Evolutionary conservation across 2,797 vertebrate species (phyloP).

Genomic region (Perdix hodgsoniae): DNA sequence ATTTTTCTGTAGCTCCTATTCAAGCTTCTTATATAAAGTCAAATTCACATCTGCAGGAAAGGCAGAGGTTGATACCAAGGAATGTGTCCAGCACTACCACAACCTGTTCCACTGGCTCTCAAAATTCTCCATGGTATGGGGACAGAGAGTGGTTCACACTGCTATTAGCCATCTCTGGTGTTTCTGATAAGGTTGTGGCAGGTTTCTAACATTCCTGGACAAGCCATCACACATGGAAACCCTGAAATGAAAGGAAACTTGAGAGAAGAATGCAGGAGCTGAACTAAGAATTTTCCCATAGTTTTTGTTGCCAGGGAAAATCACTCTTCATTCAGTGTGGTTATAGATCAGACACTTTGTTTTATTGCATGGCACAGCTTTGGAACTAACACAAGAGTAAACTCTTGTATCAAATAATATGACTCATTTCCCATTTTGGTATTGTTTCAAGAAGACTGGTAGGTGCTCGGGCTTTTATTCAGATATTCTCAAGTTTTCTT

Average conservation of each 20-base stretch:
- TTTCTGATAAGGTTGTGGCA: neutral
- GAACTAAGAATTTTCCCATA: neutral
- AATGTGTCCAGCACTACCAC: neutral
- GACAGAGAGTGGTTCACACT: neutral
- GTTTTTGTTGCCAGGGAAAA: neutral
- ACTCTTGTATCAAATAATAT: neutral
- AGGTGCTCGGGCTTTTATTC: neutral
- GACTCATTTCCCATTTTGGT: neutral
- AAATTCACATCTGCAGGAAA: neutral
- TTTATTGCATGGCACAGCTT: neutral
- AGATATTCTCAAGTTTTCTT: neutral
- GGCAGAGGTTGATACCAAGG: neutral
- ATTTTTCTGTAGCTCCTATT: neutral
- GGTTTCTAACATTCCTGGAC: neutral
- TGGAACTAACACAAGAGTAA: neutral
- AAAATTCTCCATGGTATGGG: fast-evolving
- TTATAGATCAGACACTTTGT: neutral
- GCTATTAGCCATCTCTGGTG: neutral
- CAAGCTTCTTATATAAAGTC: neutral
- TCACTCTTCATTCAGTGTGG: neutral
- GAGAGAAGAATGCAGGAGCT: neutral
- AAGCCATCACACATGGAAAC: neutral
- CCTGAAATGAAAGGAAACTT: neutral
- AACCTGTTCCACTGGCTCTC: neutral
- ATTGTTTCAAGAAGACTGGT: neutral